phyloP scores from a whole-genome alignment of 2,797 vertebrate genomes.

The Heterohyrax brucei region DNA sequence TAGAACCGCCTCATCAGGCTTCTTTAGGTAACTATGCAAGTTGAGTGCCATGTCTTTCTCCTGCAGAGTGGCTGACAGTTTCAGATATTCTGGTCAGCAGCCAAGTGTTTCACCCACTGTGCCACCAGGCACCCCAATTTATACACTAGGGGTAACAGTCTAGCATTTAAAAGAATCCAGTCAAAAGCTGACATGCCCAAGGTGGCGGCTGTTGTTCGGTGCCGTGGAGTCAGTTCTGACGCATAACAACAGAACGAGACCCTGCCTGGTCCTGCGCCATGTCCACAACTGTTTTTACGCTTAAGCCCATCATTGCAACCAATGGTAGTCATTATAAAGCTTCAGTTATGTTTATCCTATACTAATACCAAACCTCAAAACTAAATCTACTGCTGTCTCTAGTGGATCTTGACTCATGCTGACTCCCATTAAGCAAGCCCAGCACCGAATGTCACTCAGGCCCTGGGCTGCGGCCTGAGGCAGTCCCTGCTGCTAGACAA shows the following conservation, averaged over 20 bases:
- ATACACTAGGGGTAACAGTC: background rate
- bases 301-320: too few species aligned
- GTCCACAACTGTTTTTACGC: too few species aligned
- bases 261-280: too few species aligned
- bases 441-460: background rate
- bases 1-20: background rate
- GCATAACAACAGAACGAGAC: too few species aligned
- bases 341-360: constrained; percentile 1
- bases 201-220: too few species aligned
- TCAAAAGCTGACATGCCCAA: background rate
- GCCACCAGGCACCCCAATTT: background rate
- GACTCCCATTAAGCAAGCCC: background rate
- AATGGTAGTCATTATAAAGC: background rate
- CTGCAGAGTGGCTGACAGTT: too few species aligned
- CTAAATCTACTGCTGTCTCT: background rate
- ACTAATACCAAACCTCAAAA: background rate
- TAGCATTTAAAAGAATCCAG: constrained; percentile 31
- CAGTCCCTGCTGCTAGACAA: fast-evolving
- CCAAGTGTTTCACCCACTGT: too few species aligned
- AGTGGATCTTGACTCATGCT: background rate
- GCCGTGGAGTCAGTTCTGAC: too few species aligned
- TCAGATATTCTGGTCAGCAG: background rate
- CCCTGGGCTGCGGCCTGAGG: fast-evolving
- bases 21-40: too few species aligned
- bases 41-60: too few species aligned